Evolutionary conservation across 2,888 invertebrate genomes (phyloP).

Genomic region (Eueremaeus valkanovi): DNA sequence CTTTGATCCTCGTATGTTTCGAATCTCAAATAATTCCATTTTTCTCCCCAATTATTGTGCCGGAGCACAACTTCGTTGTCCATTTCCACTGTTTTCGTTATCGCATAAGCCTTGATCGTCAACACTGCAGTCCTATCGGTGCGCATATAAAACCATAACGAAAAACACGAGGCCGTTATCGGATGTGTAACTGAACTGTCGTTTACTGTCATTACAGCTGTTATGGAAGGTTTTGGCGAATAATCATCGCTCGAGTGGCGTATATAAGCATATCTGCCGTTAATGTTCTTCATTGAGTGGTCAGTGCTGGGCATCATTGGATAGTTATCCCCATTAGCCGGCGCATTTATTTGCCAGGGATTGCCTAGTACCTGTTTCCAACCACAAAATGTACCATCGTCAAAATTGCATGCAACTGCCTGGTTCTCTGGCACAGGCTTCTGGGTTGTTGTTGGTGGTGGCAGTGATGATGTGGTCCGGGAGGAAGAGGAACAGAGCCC

Average conservation of each 20-base stretch:
- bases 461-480: not conserved
- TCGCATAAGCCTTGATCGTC: not conserved
- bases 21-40: not conserved
- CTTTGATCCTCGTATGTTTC: not conserved
- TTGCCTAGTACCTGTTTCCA: slow-evolving; percentile 22
- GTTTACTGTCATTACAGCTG: not conserved
- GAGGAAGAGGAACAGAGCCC: not conserved
- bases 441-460: not conserved
- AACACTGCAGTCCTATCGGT: not conserved
- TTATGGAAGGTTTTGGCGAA: too few species aligned
- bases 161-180: not conserved
- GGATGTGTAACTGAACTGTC: not conserved
- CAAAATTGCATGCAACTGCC: slow-evolving; percentile 43
- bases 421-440: not conserved
- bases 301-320: not conserved
- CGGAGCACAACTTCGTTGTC: not conserved
- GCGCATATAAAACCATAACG: not conserved
- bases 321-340: not conserved
- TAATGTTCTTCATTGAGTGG: not conserved
- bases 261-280: not conserved
- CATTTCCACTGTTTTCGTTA: not conserved
- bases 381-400: slow-evolving; percentile 40
- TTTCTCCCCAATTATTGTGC: not conserved
- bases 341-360: not conserved
- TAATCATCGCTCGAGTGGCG: not conserved